Percentiles rank a stretch among this genome's conserved stretches.
Evolutionary conservation across 2,888 invertebrate species (phyloP).

Genomic region (Campoletis raptor): DNA sequence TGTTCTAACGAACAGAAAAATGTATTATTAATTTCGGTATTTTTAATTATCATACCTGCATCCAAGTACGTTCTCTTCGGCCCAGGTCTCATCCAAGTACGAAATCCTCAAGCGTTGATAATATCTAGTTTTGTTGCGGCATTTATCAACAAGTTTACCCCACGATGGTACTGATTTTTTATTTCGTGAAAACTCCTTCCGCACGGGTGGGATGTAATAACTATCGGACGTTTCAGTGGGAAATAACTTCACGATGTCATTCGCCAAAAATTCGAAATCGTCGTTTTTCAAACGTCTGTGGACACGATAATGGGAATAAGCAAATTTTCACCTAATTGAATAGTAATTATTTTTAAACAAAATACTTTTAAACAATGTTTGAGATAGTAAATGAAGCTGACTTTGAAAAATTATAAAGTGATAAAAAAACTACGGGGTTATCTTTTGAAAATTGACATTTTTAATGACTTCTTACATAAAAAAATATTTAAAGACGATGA

Average conservation of each 20-base stretch:
- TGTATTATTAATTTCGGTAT: no score
- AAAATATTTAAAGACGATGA: no score
- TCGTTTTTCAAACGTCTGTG: constrained; percentile 17
- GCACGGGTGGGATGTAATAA: constrained; percentile 12
- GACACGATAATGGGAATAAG: background rate
- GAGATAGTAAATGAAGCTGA: no score
- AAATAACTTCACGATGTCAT: constrained; percentile 12
- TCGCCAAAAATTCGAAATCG: constrained; percentile 10
- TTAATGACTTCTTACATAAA: no score
- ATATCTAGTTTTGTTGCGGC: background rate
- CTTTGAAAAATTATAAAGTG: no score
- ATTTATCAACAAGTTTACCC: background rate
- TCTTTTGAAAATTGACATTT: no score
- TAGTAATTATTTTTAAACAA: background rate
- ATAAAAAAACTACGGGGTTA: no score
- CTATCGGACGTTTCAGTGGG: background rate
- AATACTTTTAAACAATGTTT: no score
- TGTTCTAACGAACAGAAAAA: no score
- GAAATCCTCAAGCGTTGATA: background rate
- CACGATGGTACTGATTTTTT: constrained; percentile 6
- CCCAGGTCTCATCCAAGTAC: background rate
- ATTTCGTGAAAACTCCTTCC: background rate
- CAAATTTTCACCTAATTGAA: background rate
- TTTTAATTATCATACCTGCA: no score
- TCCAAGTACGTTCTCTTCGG: background rate